These are phyloP conservation scores for Mactra quadrangularis DNA, from an alignment of 1,140 invertebrate species.

Conservation along the genomic window DNA sequence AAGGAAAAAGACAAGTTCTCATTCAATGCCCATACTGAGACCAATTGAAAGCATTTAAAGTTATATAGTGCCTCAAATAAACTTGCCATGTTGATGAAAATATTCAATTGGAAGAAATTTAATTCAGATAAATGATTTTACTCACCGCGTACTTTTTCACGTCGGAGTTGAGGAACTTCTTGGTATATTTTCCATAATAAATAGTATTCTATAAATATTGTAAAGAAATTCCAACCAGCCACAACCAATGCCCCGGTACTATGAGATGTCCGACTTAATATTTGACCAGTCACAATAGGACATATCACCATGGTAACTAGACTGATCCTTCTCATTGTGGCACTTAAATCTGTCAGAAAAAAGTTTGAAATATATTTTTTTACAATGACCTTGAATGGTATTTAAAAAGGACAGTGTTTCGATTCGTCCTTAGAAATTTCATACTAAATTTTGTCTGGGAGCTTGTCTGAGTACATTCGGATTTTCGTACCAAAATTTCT, in stretches of 20 bases:
- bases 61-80: too few relatives aligned
- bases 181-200: slow-evolving; percentile 83
- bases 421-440: too few relatives aligned
- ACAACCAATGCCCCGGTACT: slow-evolving; percentile 82
- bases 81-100: too few relatives aligned
- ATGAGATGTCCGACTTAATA: slow-evolving; percentile 80
- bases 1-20: too few relatives aligned
- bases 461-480: too few relatives aligned
- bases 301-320: slow-evolving; percentile 84
- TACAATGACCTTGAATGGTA: too few relatives aligned
- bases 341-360: slow-evolving; percentile 70
- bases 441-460: too few relatives aligned
- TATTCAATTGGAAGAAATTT: too few relatives aligned
- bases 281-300: slow-evolving; percentile 84
- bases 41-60: too few relatives aligned
- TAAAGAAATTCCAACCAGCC: slow-evolving; percentile 84
- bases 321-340: slow-evolving; percentile 84
- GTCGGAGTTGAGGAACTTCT: slow-evolving; percentile 78
- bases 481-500: too few relatives aligned
- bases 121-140: background rate
- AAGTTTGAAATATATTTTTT: too few relatives aligned
- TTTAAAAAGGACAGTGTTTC: background rate
- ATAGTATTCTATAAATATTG: slow-evolving; percentile 84
- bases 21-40: too few relatives aligned
- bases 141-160: slow-evolving; percentile 25